A percentile compares a stretch with the other conserved stretches of the same genome.
phyloP scores from a whole-genome alignment of 2,113 vertebrate genomes.

The Eublepharis macularius region DNA sequence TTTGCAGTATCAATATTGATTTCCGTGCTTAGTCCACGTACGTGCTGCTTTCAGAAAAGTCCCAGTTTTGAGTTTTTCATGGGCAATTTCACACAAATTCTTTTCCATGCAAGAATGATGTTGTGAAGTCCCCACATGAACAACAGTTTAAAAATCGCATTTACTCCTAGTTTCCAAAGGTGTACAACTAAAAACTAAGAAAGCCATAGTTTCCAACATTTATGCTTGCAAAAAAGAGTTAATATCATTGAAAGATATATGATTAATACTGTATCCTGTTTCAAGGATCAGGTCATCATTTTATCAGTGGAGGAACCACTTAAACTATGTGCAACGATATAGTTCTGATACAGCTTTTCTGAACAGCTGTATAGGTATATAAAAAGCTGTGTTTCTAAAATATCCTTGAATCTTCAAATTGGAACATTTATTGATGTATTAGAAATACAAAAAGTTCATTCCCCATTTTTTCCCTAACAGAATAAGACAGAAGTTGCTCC shows the following conservation, averaged over 20 bases:
- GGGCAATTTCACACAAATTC: not conserved
- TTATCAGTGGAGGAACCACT: constrained; percentile 23
- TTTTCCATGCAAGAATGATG: not conserved
- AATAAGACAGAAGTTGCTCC: constrained; percentile 48
- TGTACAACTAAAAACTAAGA: constrained; percentile 7
- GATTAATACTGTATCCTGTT: constrained; percentile 10
- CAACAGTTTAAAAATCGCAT: not conserved
- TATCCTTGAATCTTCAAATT: constrained; percentile 60
- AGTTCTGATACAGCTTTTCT: constrained; percentile 36
- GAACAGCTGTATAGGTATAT: constrained; percentile 61
- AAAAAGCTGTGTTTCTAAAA: constrained; percentile 55
- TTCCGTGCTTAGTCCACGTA: not conserved
- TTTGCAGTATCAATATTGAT: not conserved
- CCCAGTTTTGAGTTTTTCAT: not conserved
- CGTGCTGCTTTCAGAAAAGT: not conserved
- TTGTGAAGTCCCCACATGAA: not conserved
- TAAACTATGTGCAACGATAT: constrained; percentile 21
- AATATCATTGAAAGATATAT: constrained; percentile 20
- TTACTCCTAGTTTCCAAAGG: not conserved
- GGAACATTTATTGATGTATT: constrained; percentile 60
- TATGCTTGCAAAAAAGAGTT: not conserved
- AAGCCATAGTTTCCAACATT: not conserved
- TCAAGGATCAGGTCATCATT: constrained; percentile 32
- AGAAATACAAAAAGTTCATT: constrained; percentile 42
- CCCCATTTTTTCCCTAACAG: constrained; percentile 27